A percentile compares a stretch with the other conserved stretches of the same genome.
These are phyloP conservation scores for Globodera rostochiensis DNA, from an alignment of 1,140 invertebrate species.

Conservation along the genomic window DNA sequence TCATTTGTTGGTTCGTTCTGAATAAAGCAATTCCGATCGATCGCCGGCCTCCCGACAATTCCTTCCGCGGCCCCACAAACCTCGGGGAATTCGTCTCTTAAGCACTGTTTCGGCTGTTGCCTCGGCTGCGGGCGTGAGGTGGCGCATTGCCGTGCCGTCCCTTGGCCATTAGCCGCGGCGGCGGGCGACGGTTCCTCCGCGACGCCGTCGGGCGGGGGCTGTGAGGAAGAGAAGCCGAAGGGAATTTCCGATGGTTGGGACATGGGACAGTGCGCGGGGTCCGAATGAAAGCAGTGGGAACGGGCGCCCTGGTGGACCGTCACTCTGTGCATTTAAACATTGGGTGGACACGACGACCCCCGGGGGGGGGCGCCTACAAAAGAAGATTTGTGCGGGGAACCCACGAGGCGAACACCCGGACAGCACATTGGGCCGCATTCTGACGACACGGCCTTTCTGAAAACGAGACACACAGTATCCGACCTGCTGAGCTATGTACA, in stretches of 20 bases:
- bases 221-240: conserved; percentile 34
- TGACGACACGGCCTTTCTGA: conserved; percentile 58
- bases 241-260: conserved; percentile 32
- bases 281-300: conserved; percentile 36
- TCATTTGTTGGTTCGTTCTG: conserved; percentile 15
- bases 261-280: conserved; percentile 34
- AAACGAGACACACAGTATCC: background rate
- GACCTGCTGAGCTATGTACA: no score
- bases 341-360: background rate
- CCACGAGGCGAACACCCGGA: conserved; percentile 63
- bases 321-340: background rate
- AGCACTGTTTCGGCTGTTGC: conserved; percentile 40
- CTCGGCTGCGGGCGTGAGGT: conserved; percentile 31
- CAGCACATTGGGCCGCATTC: conserved; percentile 62
- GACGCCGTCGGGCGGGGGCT: conserved; percentile 6
- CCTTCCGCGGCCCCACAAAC: background rate
- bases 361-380: conserved; percentile 42
- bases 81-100: conserved; percentile 42
- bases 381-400: conserved; percentile 59
- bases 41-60: background rate
- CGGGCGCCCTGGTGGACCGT: conserved; percentile 31
- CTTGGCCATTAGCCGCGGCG: background rate
- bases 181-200: background rate
- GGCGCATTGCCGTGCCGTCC: background rate
- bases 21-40: background rate